Evolutionary conservation across 1,140 invertebrate genomes (phyloP), one percentile per base, ranked within the genome.

Genomic region (Leptopilina boulardi): DNA sequence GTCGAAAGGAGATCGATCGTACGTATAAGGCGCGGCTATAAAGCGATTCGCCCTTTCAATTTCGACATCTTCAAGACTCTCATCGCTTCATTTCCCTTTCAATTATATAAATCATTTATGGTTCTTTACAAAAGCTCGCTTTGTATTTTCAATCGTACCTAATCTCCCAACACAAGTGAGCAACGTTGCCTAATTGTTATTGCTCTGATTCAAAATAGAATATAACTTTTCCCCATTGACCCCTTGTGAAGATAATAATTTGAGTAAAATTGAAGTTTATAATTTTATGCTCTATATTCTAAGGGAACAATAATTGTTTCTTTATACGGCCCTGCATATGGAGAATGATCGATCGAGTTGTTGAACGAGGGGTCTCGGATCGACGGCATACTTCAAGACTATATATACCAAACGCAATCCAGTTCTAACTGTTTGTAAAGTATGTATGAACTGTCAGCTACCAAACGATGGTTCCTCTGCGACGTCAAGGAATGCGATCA

Each of bases 281-380:
- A n/a, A n/a, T n/a, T n/a, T n/a, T n/a, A n/a, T 56, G 54, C 19
- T 23, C 54, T 10, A 66, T 66, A 66, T 66, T 15, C 47, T 6
- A 34, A 26, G 26, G 4, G 56, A 15, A 26, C 56, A 73, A 70
- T 76, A 77, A 84, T 84, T 84, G 83, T 82, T 84, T 84, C 83
- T 84, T 80, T 84, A 76, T 80, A 75, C 47, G 59, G 59, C 59
- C 59, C 59, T 66, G 59, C n/a, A n/a, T 6, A 59, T 54, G 73
- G 54, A 51, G 72, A 81, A 84, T 84, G 83, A 84, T 84, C 83
- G 83, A 84, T 84, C 83, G 83, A 73, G 77, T 80, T 76, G 77
- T 83, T 80, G 51, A 75, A 71, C 80, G 76, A 66, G n/a, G 73
- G 82, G 77, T 77, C 76, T 80, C 81, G 79, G 81, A 83, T 84